Conservation (phyloP, 2,888 invertebrate species). For the Drosophila koepferae region DNA sequence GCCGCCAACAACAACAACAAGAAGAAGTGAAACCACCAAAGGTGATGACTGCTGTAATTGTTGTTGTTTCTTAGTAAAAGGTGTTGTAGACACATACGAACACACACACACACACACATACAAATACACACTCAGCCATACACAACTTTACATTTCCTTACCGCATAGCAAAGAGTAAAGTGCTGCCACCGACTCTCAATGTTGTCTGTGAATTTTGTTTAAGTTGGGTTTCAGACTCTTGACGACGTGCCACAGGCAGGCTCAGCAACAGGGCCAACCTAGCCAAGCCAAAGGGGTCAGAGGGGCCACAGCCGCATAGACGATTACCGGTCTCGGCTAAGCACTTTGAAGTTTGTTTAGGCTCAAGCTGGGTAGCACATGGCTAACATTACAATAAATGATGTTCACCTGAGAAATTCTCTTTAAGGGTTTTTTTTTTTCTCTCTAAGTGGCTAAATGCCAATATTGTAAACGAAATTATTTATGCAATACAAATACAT, state of each 20-base stretch:
- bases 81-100: conserved; percentile 67
- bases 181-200: conserved; percentile 42
- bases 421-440: conserved; percentile 13
- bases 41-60: conserved; percentile 80
- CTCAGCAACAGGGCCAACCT: conserved; percentile 18
- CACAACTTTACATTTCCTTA: conserved; percentile 57
- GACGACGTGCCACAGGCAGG: conserved; percentile 39
- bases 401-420: conserved; percentile 28
- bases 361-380: conserved; percentile 42
- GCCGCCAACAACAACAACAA: conserved; percentile 58
- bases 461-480: background rate
- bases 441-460: background rate
- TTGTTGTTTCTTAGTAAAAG: conserved; percentile 80
- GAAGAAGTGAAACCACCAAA: conserved; percentile 72
- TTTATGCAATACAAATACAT: background rate
- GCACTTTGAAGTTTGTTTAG: conserved; percentile 55
- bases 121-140: conserved; percentile 8
- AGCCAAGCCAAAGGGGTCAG: conserved; percentile 7
- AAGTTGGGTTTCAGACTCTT: conserved; percentile 50
- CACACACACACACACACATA: conserved; percentile 19
- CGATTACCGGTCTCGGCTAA: conserved; percentile 36
- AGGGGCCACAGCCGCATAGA: conserved; percentile 14
- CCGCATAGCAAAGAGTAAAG: conserved; percentile 56
- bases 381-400: conserved; percentile 26
- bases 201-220: conserved; percentile 60